phyloP scores from a whole-genome alignment of 2,888 invertebrate species.

The Lypha dubia region DNA sequence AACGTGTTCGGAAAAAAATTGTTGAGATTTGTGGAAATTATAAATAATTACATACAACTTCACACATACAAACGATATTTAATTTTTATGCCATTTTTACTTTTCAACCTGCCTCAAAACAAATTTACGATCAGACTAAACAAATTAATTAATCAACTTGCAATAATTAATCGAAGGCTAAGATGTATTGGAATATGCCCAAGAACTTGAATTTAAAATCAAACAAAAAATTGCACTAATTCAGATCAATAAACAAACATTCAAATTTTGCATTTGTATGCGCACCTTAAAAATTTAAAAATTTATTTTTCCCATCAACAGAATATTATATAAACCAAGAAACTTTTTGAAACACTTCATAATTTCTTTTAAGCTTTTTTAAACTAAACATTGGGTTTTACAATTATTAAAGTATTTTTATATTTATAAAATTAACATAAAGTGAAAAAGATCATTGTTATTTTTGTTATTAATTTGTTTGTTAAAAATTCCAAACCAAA shows the following conservation, averaged over 20 bases:
- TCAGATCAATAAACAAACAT: background rate
- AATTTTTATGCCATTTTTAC: too few relatives aligned
- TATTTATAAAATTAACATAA: background rate
- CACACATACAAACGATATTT: too few relatives aligned
- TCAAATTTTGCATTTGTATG: background rate
- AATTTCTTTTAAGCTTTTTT: constrained; percentile 22
- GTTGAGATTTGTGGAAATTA: too few relatives aligned
- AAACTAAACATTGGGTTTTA: constrained; percentile 9
- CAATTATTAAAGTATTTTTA: background rate
- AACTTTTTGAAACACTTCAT: constrained; percentile 12
- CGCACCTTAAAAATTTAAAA: background rate
- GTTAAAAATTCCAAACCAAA: background rate
- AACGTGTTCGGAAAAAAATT: too few relatives aligned
- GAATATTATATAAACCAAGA: constrained; percentile 49
- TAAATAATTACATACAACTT: too few relatives aligned
- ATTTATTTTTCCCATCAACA: constrained; percentile 1
- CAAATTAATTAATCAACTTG: background rate
- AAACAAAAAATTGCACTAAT: background rate
- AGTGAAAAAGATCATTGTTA: background rate
- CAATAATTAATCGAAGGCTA: background rate
- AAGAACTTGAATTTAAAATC: constrained; percentile 5
- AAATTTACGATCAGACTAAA: background rate
- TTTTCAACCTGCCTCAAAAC: constrained; percentile 40
- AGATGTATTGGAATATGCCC: background rate
- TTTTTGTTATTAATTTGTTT: background rate